These are phyloP conservation scores for Muntiacus muntjak DNA, from an alignment of 2,113 vertebrate species.

Conservation along the genomic window DNA sequence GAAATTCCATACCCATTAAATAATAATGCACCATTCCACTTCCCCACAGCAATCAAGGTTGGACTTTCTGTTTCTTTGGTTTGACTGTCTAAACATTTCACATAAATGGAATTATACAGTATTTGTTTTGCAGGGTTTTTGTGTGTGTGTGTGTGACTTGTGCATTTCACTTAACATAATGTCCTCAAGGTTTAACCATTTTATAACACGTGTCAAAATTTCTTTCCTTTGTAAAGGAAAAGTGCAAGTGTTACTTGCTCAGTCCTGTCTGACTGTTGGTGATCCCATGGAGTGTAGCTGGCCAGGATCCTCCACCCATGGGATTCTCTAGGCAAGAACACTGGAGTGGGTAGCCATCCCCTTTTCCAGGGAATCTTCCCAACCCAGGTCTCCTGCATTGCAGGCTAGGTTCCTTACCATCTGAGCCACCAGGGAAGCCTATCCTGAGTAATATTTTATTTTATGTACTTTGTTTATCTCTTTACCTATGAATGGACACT, in stretches of 20 bases:
- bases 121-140: neutral
- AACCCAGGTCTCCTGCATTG: neutral
- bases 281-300: neutral
- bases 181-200: neutral
- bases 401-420: too few species aligned
- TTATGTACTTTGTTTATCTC: neutral
- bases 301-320: neutral
- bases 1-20: neutral
- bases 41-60: neutral
- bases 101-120: neutral
- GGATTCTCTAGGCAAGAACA: neutral
- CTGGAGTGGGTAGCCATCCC: neutral
- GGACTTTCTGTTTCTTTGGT: neutral
- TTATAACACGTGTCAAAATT: neutral
- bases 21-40: neutral
- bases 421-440: neutral
- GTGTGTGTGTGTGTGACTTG: neutral
- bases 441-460: neutral
- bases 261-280: neutral
- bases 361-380: neutral
- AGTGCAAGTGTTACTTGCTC: neutral
- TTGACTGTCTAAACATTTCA: neutral
- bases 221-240: neutral
- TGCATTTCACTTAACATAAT: neutral
- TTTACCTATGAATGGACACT: neutral